Base-by-base conservation (phyloP, 2,113 vertebrate genomes). In the Grantiella picta region DNA sequence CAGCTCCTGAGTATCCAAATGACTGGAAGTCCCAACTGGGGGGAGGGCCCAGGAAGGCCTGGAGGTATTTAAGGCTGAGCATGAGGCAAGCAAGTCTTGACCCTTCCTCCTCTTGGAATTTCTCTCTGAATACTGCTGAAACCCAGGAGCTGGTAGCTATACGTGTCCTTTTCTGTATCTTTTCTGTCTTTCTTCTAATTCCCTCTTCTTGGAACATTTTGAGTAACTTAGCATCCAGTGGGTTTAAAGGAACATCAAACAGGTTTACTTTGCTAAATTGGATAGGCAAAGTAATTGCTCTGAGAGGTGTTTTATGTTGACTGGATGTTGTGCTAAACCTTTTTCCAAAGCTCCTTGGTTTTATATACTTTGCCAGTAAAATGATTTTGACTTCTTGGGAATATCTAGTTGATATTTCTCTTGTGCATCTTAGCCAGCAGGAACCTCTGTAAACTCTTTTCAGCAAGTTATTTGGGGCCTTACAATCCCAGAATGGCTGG, bases 71-170 rank as follows among this genome's bases (percentile, higher is more conserved):
- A 68, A 49, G 18, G 21, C 21, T 68, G 11, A 76, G 14, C 44
- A 44, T 36, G 25, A 2, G 1, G 3, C 2, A 36, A 22, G 44
- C 1, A 1, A 4, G 9, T 35, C 11, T 35, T 31, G 31, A 9
- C 5, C 11, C 6, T 31, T 12, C 7, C 5, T 29, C 4, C 49
- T 50, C 12, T 31, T 68, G 45, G 36, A 15, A 5, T 18, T 59
- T 42, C 8, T 44, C 3, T 17, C 2, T 52, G 33, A 44, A 21
- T 2, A 2, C 3, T 44, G 25, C 36, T 68, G 14, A 36, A 44
- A 77, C 27, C 3, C 11, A 27, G 36, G 44, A 35, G 11, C 4
- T 35, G 12, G 9, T 27, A 22, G 17, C 17, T 12, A 0, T 15
- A 11, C 18, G 7, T 50, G 52, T 50, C 4, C 13, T 76, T 84